A percentile compares a stretch with the other conserved stretches of the same genome.
phyloP scores from a whole-genome alignment of 2,797 vertebrate species.

The Neostethus bicornis region DNA sequence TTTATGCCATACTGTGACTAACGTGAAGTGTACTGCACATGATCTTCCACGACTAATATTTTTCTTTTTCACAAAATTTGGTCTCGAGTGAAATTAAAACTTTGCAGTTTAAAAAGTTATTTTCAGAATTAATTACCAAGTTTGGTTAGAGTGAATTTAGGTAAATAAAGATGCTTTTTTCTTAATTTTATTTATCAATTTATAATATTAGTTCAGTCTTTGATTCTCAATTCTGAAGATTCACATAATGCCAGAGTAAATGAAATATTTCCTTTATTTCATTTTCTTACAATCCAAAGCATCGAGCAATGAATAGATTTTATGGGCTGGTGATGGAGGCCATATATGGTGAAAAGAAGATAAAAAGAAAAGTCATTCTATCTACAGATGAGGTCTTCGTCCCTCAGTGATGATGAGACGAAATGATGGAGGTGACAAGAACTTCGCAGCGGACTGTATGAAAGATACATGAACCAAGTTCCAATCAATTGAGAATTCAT shows the following conservation, averaged over 20 bases:
- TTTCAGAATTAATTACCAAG: neutral
- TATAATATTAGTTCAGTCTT: constrained; percentile 9
- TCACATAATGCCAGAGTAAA: no score
- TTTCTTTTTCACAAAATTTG: no score
- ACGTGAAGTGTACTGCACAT: no score
- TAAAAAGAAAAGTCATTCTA: neutral
- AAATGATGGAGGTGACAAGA: constrained; percentile 41
- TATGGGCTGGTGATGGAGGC: neutral
- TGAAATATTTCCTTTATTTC: no score
- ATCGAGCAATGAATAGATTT: neutral
- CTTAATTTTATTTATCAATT: neutral
- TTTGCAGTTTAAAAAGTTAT: no score
- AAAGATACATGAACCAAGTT: constrained; percentile 61
- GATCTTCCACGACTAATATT: no score
- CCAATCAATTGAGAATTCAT: constrained; percentile 27
- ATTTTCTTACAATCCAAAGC: no score
- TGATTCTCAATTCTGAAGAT: no score
- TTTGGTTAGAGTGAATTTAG: neutral
- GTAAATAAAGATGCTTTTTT: neutral
- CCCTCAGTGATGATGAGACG: constrained; percentile 19
- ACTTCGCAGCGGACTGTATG: constrained; percentile 39
- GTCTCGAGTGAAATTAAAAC: no score
- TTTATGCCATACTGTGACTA: no score
- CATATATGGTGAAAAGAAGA: constrained; percentile 2
- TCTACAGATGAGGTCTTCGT: constrained; percentile 24